Base-by-base conservation (phyloP, 2,113 vertebrate genomes). In the Lycaon pictus region DNA sequence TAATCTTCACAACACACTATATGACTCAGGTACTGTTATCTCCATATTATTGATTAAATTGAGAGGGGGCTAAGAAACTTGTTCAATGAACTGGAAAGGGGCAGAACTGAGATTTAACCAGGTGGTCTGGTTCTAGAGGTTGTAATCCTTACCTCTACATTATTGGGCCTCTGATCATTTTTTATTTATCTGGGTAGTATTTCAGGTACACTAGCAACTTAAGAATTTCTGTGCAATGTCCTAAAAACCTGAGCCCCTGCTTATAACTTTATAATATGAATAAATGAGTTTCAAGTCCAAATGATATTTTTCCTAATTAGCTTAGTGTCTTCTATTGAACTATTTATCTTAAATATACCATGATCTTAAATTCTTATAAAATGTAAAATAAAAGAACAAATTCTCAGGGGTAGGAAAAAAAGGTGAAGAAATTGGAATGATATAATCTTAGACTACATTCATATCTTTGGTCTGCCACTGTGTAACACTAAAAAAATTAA, bases 231-330 rank as follows among this genome's bases (percentile, higher is more conserved):
- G 27, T 27, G 27, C 19, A 51, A 20, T 65, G 23, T 51, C 60
- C 35, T 58, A 32, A 94, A 91, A 79, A 88, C 27, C 20, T 63
- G 60, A 48, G 32, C 15, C 25, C 62, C 27, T 16, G 67, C 11
- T 65, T 60, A 67, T 35, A 80, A 92, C 16, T 95, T 35, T 74
- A 53, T 53, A 92, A 27, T 72, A 85, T 55, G 25, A 92, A 55
- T 27, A 81, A 97, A 80, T 29, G 25, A 82, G 19, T 84, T 97
- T 82, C 67, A 76, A 83, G n/a, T 83, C 69, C 76, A 35, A 77
- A 69, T 71, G 32, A 76, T 7, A 74, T 23, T 89, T 83, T 81
- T 62, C 51, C 35, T 84, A 85, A 53, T 63, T 67, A 88, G 86
- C 15, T 71, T 35, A 82, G 32, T 3, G 88, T 22, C 53, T 88